Conservation (phyloP, 2,797 vertebrate species). For the Melanotaenia boesemani region DNA sequence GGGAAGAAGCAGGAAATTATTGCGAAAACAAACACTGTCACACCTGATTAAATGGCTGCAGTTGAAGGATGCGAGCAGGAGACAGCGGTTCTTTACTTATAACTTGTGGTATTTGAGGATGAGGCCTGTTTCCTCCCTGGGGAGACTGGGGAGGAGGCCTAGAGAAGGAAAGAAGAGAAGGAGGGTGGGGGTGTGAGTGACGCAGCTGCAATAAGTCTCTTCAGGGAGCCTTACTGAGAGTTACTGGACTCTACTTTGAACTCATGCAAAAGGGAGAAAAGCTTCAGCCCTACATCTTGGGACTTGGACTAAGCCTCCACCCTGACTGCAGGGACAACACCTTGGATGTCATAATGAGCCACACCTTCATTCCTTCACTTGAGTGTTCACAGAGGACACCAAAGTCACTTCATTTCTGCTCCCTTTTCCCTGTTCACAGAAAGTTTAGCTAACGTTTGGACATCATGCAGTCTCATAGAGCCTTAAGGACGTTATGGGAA, state of each 20-base stretch:
- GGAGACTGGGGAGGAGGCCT: slow-evolving; percentile 38
- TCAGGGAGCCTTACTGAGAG: slow-evolving; percentile 33
- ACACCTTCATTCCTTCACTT: slow-evolving; percentile 44
- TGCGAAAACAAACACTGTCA: slow-evolving; percentile 57
- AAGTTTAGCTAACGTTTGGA: background rate
- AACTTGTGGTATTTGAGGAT: slow-evolving; percentile 51
- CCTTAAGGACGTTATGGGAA: background rate
- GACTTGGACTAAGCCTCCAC: slow-evolving; percentile 63
- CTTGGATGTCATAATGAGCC: slow-evolving; percentile 56
- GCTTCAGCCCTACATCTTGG: slow-evolving; percentile 42
- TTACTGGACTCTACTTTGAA: slow-evolving; percentile 44
- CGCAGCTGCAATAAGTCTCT: slow-evolving; percentile 64
- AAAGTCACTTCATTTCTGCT: background rate
- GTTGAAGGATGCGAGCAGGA: slow-evolving; percentile 28
- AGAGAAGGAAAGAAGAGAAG: background rate
- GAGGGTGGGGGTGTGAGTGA: slow-evolving; percentile 1
- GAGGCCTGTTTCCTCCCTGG: slow-evolving; percentile 54
- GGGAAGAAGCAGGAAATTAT: slow-evolving; percentile 22
- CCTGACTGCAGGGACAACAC: slow-evolving; percentile 73
- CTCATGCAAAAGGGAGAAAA: slow-evolving; percentile 31
- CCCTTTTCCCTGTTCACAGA: background rate
- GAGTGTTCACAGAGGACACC: slow-evolving; percentile 54
- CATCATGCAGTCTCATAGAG: no score
- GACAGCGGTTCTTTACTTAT: slow-evolving; percentile 34
- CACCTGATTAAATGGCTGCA: slow-evolving; percentile 48